phyloP scores from a whole-genome alignment of 1,140 invertebrate species.

The Apolygus lucorum region DNA sequence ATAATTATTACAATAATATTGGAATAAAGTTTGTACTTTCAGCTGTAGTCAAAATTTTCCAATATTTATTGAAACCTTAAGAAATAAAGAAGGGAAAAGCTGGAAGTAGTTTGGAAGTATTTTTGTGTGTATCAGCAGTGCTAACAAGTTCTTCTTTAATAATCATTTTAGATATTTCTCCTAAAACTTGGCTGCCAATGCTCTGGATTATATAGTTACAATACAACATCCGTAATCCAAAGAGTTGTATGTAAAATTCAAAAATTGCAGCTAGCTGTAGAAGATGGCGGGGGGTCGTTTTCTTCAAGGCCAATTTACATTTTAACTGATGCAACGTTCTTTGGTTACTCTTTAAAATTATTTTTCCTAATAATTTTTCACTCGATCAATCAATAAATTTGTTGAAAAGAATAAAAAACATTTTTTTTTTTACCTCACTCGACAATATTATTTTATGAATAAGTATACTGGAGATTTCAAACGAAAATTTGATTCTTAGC shows the following conservation, averaged over 20 bases:
- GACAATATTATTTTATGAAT: neutral
- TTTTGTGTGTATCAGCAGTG: neutral
- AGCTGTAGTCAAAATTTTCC: neutral
- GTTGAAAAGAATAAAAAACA: neutral
- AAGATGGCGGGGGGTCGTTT: neutral
- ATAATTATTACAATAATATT: conserved; percentile 3
- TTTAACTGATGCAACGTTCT: neutral
- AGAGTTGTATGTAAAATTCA: no score
- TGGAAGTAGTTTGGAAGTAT: neutral
- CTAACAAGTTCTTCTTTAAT: neutral
- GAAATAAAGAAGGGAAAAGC: neutral
- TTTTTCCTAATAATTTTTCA: neutral
- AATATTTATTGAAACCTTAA: neutral
- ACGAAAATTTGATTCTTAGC: conserved; percentile 12
- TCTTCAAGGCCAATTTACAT: neutral
- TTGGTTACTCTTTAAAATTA: neutral
- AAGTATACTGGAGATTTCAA: neutral
- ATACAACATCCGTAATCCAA: no score
- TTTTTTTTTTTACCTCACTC: neutral
- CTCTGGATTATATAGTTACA: no score
- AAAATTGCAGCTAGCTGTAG: neutral
- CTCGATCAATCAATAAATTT: conserved; percentile 4
- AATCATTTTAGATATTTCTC: no score
- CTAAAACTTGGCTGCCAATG: no score
- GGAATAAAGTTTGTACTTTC: conserved; percentile 13